Evolutionary conservation across 2,797 vertebrate species (phyloP).

Genomic region (Gambusia yucatana): DNA sequence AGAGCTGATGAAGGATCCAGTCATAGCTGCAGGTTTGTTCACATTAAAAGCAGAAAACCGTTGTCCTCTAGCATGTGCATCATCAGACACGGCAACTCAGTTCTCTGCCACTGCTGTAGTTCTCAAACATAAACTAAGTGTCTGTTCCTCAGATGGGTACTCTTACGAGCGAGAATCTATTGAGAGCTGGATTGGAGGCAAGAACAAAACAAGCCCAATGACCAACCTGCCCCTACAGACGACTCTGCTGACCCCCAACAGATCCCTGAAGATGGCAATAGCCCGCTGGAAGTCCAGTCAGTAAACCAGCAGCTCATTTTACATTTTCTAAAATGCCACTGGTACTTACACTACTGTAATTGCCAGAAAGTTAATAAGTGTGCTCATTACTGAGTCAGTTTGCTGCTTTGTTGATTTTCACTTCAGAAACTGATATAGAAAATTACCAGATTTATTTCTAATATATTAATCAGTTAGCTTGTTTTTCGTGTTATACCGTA

Average conservation of each 20-base stretch:
- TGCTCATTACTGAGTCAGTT: background rate
- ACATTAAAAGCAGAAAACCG: background rate
- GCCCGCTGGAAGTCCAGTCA: constrained; percentile 79
- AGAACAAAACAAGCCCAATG: constrained; percentile 89
- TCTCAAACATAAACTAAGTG: background rate
- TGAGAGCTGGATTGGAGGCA: constrained; percentile 86
- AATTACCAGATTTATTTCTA: background rate
- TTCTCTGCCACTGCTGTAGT: background rate
- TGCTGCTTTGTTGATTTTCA: background rate
- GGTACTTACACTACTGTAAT: background rate
- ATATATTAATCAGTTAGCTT: background rate
- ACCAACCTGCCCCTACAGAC: constrained; percentile 87
- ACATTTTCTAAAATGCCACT: background rate
- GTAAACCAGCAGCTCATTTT: constrained; percentile 18
- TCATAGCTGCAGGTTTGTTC: constrained; percentile 87
- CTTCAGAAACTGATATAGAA: background rate
- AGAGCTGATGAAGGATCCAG: constrained; percentile 89
- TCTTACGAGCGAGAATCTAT: constrained; percentile 90
- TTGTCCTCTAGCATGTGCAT: background rate
- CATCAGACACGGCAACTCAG: background rate
- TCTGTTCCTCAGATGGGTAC: constrained; percentile 84
- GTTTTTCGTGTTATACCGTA: background rate
- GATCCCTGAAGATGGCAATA: constrained; percentile 89
- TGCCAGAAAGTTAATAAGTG: constrained; percentile 6
- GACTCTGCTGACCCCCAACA: constrained; percentile 84